Percentiles rank a stretch among this genome's conserved stretches.
Evolutionary conservation across 2,797 vertebrate species (phyloP).

Genomic region (Alcedo quadribrachys): DNA sequence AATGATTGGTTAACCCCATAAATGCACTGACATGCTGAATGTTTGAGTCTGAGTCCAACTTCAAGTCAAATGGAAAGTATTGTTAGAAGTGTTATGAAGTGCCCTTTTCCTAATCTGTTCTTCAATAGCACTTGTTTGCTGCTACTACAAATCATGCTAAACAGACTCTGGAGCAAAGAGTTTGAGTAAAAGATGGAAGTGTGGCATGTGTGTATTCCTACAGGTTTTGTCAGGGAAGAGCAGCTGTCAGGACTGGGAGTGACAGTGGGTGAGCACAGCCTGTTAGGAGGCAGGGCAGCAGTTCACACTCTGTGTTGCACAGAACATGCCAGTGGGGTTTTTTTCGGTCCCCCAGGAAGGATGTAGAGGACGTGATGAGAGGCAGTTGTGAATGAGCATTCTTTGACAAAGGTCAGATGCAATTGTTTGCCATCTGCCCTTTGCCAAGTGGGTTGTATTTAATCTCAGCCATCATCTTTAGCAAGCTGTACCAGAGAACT

Average conservation of each 20-base stretch:
- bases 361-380: conserved; percentile 39
- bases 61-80: neutral
- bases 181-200: neutral
- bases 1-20: neutral
- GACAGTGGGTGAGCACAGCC: neutral
- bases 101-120: neutral
- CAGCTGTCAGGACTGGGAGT: neutral
- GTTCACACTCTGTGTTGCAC: neutral
- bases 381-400: conserved; percentile 52
- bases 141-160: neutral
- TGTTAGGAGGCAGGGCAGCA: neutral
- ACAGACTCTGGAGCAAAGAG: conserved; percentile 1
- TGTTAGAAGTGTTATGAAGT: neutral
- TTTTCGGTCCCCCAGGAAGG: conserved; percentile 31
- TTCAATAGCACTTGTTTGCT: neutral
- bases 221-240: neutral
- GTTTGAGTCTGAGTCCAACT: neutral
- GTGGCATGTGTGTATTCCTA: neutral
- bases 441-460: conserved; percentile 47
- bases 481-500: neutral
- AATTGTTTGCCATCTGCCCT: conserved; percentile 65
- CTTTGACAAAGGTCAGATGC: conserved; percentile 66
- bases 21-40: neutral
- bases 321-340: neutral
- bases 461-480: conserved; percentile 59